Evolutionary conservation across 1,140 invertebrate species (phyloP), one percentile per base, ranked within the genome.

Genomic region (Caerostris darwini): DNA sequence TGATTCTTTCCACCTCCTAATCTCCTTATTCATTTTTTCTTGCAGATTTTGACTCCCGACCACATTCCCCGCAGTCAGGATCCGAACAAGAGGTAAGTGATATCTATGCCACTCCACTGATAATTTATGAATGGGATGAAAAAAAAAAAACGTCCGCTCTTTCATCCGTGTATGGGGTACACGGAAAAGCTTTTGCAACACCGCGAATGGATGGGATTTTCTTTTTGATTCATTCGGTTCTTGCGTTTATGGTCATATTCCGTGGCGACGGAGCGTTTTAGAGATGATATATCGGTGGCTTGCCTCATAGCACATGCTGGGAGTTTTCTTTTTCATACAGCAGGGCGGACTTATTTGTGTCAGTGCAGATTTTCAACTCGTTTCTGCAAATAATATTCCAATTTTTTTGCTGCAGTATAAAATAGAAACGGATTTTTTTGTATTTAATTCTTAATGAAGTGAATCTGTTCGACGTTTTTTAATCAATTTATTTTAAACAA

Each of bases 121-220:
- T 57, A 90, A 71, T 90, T 77, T 71, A 71, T 56, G 67, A 77
- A 19, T 50, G 12, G 12, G 67, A 50, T 17, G n/a, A 34, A 34
- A 34, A 34, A 17, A 12, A 71, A 90, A 90, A 90, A 71, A 77
- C 71, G 88, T 56, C 6, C n/a, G 64, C 88, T 71, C 67, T 50
- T 4, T 90, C 88, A 90, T n/a, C 67, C 88, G 54, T 12, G 56
- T 54, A 56, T 19, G n/a, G 7, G 34, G 57, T 17, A 91, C 90
- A 91, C 53, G 71, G 58, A 91, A 91, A 91, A 81, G 90, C 90
- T 91, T 91, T 91, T 34, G 61, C 34, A 88, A 67, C 58, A 6
- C 17, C 64, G 19, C 54, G 2, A n/a, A 56, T 56, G n/a, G 57
- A 90, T 19, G 54, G 6, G 50, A 57, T 54, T 71, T 90, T 90